Percentiles rank a stretch among this genome's conserved stretches.
phyloP scores from a whole-genome alignment of 2,888 invertebrate genomes.

The Cephus pulcher region DNA sequence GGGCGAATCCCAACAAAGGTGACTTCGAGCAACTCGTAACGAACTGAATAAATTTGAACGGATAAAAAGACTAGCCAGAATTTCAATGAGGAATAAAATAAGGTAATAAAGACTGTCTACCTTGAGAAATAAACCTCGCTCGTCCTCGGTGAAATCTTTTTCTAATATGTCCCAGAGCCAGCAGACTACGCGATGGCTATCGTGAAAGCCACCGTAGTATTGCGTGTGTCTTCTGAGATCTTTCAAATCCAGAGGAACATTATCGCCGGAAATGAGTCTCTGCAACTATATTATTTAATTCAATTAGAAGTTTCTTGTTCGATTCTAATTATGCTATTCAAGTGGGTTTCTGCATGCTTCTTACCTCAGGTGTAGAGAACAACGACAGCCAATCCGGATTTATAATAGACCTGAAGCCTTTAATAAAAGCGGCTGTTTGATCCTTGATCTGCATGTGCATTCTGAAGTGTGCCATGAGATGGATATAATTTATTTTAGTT shows the following conservation, averaged over 20 bases:
- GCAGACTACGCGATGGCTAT: constrained; percentile 95
- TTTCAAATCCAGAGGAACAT: constrained; percentile 89
- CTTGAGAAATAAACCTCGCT: constrained; percentile 94
- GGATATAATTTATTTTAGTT: constrained; percentile 98
- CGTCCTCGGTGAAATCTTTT: constrained; percentile 92
- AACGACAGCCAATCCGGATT: constrained; percentile 94
- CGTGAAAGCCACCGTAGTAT: constrained; percentile 99
- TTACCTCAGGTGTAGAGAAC: constrained; percentile 94
- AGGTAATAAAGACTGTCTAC: constrained; percentile 63
- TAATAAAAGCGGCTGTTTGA: constrained; percentile 95
- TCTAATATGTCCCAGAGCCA: constrained; percentile 99
- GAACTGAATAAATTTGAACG: constrained; percentile 70
- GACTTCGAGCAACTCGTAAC: constrained; percentile 97
- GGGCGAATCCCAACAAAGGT: constrained; percentile 94
- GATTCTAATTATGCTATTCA: constrained; percentile 2
- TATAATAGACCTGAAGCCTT: constrained; percentile 95
- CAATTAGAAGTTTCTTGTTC: constrained; percentile 2
- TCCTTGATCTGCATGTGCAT: constrained; percentile 98
- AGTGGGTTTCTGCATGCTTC: constrained; percentile 7
- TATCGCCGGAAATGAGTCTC: constrained; percentile 95
- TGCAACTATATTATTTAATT: constrained; percentile 75
- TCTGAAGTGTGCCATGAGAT: constrained; percentile 97
- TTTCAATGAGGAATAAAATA: constrained; percentile 2
- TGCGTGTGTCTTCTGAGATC: constrained; percentile 93
- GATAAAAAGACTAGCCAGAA: not conserved